Percentiles rank a stretch among this genome's conserved stretches.
Evolutionary conservation across 2,797 vertebrate species (phyloP).

Genomic region (Eutrigla gurnardus): DNA sequence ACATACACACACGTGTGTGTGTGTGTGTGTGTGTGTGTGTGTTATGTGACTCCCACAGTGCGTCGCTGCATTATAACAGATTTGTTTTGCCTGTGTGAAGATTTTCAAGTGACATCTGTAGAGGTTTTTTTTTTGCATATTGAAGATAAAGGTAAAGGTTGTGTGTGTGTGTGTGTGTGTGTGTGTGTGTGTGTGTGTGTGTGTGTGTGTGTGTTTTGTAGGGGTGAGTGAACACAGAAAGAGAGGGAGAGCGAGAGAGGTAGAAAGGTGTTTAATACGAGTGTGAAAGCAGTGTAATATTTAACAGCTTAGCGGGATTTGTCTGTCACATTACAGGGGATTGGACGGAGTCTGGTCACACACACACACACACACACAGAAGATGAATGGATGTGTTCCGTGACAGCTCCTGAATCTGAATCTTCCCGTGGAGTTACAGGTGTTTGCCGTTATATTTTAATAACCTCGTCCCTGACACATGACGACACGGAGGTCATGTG

Average conservation of each 20-base stretch:
- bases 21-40: slow-evolving; percentile 14
- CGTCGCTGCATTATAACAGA: slow-evolving; percentile 55
- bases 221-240: slow-evolving; percentile 25
- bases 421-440: slow-evolving; percentile 26
- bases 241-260: slow-evolving; percentile 18
- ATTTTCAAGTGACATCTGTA: slow-evolving; percentile 58
- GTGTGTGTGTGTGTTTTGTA: slow-evolving; percentile 10
- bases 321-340: slow-evolving; percentile 77
- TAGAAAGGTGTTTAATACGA: slow-evolving; percentile 77
- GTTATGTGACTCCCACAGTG: slow-evolving; percentile 22
- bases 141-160: slow-evolving; percentile 53
- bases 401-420: slow-evolving; percentile 47
- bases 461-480: not conserved
- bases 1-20: slow-evolving; percentile 27
- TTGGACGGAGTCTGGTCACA: slow-evolving; percentile 53
- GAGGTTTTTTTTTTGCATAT: slow-evolving; percentile 58
- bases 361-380: slow-evolving; percentile 45
- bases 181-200: slow-evolving; percentile 5
- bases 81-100: slow-evolving; percentile 54
- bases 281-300: slow-evolving; percentile 77
- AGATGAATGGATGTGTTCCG: slow-evolving; percentile 47
- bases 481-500: not conserved
- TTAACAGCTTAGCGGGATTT: slow-evolving; percentile 80
- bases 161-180: slow-evolving; percentile 17
- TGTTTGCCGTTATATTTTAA: not conserved